Evolutionary conservation across 2,113 vertebrate species (phyloP).

Genomic region (Todiramphus chloris): DNA sequence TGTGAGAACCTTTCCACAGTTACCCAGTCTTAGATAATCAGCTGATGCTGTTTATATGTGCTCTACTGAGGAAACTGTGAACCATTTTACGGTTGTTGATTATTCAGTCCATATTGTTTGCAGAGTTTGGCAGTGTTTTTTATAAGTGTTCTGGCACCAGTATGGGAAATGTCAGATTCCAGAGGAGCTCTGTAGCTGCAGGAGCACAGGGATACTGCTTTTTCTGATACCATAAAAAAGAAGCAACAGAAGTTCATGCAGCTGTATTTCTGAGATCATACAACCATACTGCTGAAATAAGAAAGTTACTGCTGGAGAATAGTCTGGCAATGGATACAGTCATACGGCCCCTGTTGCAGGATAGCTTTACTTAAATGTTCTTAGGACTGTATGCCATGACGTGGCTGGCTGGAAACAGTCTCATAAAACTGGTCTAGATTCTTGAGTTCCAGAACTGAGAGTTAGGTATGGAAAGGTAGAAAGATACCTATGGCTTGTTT

Average conservation of each 20-base stretch:
- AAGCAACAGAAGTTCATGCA: neutral
- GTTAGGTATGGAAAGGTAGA: neutral
- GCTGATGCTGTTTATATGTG: neutral
- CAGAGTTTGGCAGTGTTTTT: neutral
- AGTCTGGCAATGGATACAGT: rapidly evolving
- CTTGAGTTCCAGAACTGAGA: neutral
- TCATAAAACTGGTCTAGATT: neutral
- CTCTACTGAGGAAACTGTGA: neutral
- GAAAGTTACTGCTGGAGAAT: neutral
- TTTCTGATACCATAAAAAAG: neutral
- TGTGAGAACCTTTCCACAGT: neutral
- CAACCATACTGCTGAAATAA: neutral
- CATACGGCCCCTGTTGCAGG: neutral
- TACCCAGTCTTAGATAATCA: neutral
- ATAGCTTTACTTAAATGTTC: neutral
- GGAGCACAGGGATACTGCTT: neutral
- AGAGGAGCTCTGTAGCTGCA: neutral
- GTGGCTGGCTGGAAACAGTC: neutral
- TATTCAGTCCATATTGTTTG: neutral
- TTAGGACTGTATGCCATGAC: neutral
- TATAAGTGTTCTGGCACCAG: neutral
- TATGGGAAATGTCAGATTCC: neutral
- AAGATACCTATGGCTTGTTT: neutral
- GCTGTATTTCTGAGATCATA: neutral
- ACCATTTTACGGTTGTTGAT: neutral